Evolutionary conservation across 1,140 invertebrate genomes (phyloP).

Genomic region (Vanessa atalanta): DNA sequence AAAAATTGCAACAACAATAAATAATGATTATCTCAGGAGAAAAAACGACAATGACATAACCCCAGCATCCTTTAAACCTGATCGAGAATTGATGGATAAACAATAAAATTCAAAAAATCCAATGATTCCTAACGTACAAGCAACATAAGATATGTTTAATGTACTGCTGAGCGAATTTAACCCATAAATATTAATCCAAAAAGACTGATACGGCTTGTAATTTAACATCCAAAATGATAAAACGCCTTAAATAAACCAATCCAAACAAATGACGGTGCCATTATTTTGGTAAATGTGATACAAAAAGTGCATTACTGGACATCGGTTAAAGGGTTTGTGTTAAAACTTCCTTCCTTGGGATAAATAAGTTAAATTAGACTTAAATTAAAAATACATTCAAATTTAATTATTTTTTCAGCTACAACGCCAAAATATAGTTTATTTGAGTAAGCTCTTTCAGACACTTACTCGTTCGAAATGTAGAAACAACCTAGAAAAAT

Average conservation of each 20-base stretch:
- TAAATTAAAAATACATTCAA: no score
- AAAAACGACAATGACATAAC: conserved; percentile 30
- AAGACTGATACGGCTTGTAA: neutral
- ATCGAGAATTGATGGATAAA: conserved; percentile 19
- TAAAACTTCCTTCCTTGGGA: neutral
- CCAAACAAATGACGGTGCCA: neutral
- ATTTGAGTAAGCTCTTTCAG: no score
- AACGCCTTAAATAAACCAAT: conserved; percentile 5
- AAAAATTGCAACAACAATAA: conserved; percentile 26
- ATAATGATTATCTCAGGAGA: conserved; percentile 36
- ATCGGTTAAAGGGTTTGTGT: neutral
- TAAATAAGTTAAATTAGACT: neutral
- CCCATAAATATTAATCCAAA: neutral
- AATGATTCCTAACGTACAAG: neutral
- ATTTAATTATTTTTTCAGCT: no score
- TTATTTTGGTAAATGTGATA: neutral
- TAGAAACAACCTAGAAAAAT: no score
- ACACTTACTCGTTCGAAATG: no score
- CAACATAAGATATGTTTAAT: neutral
- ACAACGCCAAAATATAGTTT: no score
- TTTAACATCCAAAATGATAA: neutral
- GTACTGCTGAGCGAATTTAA: neutral
- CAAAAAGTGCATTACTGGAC: conserved; percentile 11
- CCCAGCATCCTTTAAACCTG: conserved; percentile 21
- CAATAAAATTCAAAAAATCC: conserved; percentile 22